Evolutionary conservation across 2,797 vertebrate genomes (phyloP).

Genomic region (Stomatorhinus walkeri): DNA sequence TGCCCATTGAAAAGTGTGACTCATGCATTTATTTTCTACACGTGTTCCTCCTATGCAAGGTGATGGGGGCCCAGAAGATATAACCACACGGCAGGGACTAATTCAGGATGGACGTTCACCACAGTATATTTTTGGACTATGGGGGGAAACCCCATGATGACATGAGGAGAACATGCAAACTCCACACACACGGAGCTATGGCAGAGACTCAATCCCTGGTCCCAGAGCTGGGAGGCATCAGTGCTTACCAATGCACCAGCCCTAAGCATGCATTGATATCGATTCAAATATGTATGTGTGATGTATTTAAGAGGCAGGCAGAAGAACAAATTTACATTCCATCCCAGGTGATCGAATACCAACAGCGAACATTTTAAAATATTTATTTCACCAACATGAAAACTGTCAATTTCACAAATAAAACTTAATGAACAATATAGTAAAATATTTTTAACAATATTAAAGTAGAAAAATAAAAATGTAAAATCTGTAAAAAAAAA

Average conservation of each 20-base stretch:
- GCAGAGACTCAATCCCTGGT: not conserved
- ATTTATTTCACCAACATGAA: not conserved
- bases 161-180: not conserved
- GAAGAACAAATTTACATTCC: not conserved
- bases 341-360: not conserved
- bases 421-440: not conserved
- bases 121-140: not conserved
- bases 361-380: not conserved
- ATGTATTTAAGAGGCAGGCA: not conserved
- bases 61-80: not conserved
- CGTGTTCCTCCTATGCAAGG: not conserved
- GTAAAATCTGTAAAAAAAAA: not conserved
- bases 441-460: not conserved
- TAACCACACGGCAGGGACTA: not conserved
- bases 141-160: not conserved
- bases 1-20: not conserved
- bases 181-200: not conserved
- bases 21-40: not conserved
- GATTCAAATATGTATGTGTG: not conserved
- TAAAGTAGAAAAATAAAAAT: slow-evolving; percentile 1
- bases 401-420: not conserved
- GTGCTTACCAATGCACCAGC: not conserved
- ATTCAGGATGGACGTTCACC: not conserved
- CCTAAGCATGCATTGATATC: not conserved
- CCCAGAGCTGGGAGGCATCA: not conserved